Evolutionary conservation across 1,140 invertebrate species (phyloP).

Genomic region (Cotesia vestalis): DNA sequence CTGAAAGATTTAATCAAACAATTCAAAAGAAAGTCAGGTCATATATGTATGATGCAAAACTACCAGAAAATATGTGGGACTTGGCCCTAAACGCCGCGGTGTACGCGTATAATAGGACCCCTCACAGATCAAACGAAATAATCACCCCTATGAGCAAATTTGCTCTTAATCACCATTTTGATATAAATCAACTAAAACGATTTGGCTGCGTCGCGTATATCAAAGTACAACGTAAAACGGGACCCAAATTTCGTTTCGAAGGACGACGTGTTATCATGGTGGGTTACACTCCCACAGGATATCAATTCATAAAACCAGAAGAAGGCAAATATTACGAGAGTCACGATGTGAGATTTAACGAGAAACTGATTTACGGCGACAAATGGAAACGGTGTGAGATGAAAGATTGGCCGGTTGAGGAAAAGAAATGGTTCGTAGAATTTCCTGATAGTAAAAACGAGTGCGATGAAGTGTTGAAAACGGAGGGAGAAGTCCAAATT

Average conservation of each 20-base stretch:
- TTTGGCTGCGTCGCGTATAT: slow-evolving; percentile 31
- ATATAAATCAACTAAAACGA: slow-evolving; percentile 24
- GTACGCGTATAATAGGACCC: slow-evolving; percentile 28
- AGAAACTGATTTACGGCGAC: slow-evolving; percentile 20
- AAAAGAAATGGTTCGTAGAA: slow-evolving; percentile 20
- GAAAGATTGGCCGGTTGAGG: slow-evolving; percentile 26
- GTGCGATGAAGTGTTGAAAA: not conserved
- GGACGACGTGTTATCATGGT: slow-evolving; percentile 24
- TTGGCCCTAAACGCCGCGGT: slow-evolving; percentile 23
- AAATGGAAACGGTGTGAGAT: slow-evolving; percentile 16
- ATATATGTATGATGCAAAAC: slow-evolving; percentile 31
- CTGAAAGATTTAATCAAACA: slow-evolving; percentile 28
- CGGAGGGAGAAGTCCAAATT: slow-evolving; percentile 5
- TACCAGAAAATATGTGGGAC: slow-evolving; percentile 33
- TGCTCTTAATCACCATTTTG: slow-evolving; percentile 17
- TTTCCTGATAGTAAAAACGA: slow-evolving; percentile 17
- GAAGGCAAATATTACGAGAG: slow-evolving; percentile 35
- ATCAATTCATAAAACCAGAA: slow-evolving; percentile 29
- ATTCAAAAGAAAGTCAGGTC: slow-evolving; percentile 26
- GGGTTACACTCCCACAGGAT: slow-evolving; percentile 26
- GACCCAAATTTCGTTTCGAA: slow-evolving; percentile 22
- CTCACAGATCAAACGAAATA: slow-evolving; percentile 24
- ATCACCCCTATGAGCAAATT: slow-evolving; percentile 20
- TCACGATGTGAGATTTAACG: slow-evolving; percentile 30
- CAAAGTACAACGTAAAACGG: slow-evolving; percentile 27